phyloP scores from a whole-genome alignment of 2,888 invertebrate genomes.

The Cerastoderma edule region DNA sequence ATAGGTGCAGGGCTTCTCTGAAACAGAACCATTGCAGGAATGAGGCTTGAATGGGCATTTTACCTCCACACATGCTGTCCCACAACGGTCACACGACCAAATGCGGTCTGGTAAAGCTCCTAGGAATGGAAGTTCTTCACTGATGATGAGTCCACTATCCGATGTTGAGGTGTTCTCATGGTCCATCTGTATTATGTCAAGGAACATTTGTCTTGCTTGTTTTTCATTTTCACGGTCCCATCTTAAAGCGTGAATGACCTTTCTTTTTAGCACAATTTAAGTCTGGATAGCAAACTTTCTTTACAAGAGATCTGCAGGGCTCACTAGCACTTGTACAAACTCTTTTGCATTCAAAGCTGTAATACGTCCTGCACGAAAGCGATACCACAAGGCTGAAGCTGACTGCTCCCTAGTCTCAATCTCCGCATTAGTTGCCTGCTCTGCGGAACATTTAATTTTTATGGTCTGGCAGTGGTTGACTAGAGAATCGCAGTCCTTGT shows the following conservation, averaged over 20 bases:
- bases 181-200: constrained; percentile 4
- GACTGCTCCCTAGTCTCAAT: constrained; percentile 18
- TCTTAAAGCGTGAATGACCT: constrained; percentile 20
- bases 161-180: constrained; percentile 35
- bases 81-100: constrained; percentile 54
- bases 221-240: constrained; percentile 52
- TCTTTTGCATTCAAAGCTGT: constrained; percentile 36
- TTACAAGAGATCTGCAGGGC: constrained; percentile 34
- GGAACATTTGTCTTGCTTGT: constrained; percentile 17
- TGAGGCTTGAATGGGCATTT: constrained; percentile 42
- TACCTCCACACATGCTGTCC: constrained; percentile 28
- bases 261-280: too few relatives aligned
- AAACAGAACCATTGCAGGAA: constrained; percentile 8
- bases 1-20: constrained; percentile 13
- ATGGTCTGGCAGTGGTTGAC: constrained; percentile 17
- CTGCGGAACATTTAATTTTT: constrained; percentile 4
- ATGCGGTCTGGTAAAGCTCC: constrained; percentile 59
- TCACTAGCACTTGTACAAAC: constrained; percentile 34
- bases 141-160: constrained; percentile 42
- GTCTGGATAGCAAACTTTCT: constrained; percentile 49
- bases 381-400: constrained; percentile 27
- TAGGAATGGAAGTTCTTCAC: constrained; percentile 33
- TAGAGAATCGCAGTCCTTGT: constrained; percentile 12
- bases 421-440: constrained; percentile 29
- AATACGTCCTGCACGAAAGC: constrained; percentile 38